Percentiles rank a stretch among this genome's conserved stretches.
These are phyloP conservation scores for Elephantulus edwardii DNA, from an alignment of 2,113 vertebrate genomes.

Conservation along the genomic window DNA sequence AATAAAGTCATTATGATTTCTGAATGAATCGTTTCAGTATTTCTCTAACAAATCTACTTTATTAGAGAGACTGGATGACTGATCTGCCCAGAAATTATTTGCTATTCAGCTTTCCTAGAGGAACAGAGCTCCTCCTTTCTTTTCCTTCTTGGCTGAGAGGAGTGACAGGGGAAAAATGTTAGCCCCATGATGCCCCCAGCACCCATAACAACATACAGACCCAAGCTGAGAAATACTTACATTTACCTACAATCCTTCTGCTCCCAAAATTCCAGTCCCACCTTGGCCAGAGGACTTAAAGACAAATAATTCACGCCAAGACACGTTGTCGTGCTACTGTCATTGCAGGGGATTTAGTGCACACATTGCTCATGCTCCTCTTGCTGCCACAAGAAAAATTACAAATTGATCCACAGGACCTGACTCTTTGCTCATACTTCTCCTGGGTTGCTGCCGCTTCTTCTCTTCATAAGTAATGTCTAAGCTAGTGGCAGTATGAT, in stretches of 20 bases:
- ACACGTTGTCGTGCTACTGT: conserved; percentile 30
- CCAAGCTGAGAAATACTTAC: neutral
- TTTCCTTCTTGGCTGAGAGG: neutral
- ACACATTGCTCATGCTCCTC: conserved; percentile 62
- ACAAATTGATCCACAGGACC: conserved; percentile 69
- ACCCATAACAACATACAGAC: fast-evolving
- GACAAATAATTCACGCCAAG: conserved; percentile 80
- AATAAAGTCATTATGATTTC: neutral
- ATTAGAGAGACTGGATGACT: neutral
- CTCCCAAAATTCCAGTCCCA: neutral
- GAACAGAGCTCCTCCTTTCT: neutral
- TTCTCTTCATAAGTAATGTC: conserved; percentile 44
- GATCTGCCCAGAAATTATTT: neutral
- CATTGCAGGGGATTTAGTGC: conserved; percentile 69
- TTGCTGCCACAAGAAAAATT: conserved; percentile 76
- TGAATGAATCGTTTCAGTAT: neutral
- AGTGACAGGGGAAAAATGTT: neutral
- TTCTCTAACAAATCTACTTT: conserved; percentile 34
- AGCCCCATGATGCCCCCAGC: no score
- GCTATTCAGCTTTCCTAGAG: neutral
- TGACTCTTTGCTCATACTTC: conserved; percentile 59
- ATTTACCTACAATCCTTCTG: fast-evolving
- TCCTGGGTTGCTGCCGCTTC: conserved; percentile 8
- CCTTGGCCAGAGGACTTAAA: conserved; percentile 36
- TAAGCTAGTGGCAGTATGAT: conserved; percentile 38